phyloP scores from a whole-genome alignment of 2,113 vertebrate genomes.

The Chionodraco myersi region DNA sequence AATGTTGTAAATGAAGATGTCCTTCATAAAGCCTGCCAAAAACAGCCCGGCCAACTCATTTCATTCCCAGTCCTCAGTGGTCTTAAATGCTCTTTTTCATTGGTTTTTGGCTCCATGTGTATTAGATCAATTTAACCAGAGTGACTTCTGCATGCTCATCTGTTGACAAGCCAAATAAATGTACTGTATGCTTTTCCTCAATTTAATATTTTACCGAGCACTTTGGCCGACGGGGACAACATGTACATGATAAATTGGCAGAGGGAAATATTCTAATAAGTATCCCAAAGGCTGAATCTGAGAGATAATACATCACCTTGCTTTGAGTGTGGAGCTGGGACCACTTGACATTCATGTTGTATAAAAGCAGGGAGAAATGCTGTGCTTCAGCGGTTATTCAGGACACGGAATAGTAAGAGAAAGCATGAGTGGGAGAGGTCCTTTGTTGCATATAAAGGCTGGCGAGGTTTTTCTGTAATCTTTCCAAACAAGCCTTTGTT shows the following conservation, averaged over 20 bases:
- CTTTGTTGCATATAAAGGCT: conserved; percentile 37
- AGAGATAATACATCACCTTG: conserved; percentile 66
- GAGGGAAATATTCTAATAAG: conserved; percentile 63
- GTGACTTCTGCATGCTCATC: conserved; percentile 17
- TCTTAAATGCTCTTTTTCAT: background rate
- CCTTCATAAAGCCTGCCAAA: background rate
- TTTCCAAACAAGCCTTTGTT: conserved; percentile 19
- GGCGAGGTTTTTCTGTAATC: conserved; percentile 44
- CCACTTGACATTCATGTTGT: conserved; percentile 72
- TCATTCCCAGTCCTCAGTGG: background rate
- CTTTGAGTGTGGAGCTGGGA: conserved; percentile 45
- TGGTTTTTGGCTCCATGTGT: background rate
- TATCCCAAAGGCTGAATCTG: conserved; percentile 61
- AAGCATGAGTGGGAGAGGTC: conserved; percentile 35
- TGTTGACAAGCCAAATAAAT: conserved; percentile 32
- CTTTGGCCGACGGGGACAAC: conserved; percentile 35
- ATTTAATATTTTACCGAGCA: conserved; percentile 42
- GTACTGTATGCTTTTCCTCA: conserved; percentile 6
- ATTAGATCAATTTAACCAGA: conserved; percentile 21
- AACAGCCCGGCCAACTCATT: background rate
- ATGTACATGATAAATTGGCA: conserved; percentile 69
- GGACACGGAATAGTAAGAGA: conserved; percentile 66
- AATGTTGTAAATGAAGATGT: background rate
- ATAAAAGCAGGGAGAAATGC: conserved; percentile 57
- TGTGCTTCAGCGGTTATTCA: conserved; percentile 62